phyloP scores from a whole-genome alignment of 2,113 vertebrate genomes.

The Pongo pygmaeus region DNA sequence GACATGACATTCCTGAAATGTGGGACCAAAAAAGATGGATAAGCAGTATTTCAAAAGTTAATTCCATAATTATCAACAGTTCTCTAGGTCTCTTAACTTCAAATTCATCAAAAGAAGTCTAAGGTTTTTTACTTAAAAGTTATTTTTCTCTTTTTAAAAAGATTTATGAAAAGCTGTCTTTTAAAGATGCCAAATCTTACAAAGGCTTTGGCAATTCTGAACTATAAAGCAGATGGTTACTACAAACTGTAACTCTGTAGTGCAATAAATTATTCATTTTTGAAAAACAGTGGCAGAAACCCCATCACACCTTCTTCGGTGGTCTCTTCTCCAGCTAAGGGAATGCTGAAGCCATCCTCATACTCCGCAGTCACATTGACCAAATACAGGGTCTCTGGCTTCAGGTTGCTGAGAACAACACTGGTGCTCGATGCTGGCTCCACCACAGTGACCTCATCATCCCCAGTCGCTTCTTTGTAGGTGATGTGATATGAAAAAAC shows the following conservation, averaged over 20 bases:
- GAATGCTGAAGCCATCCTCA: conserved; percentile 90
- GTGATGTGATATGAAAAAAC: conserved; percentile 90
- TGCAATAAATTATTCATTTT: neutral
- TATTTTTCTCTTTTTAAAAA: neutral
- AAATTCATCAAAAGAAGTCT: conserved; percentile 36
- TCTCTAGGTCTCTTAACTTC: neutral
- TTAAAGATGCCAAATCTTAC: neutral
- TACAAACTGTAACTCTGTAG: neutral
- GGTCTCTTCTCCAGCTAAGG: conserved; percentile 89
- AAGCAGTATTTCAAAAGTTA: neutral
- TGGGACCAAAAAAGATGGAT: neutral
- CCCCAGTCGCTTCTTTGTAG: conserved; percentile 86
- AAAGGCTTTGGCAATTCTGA: neutral
- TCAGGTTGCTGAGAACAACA: conserved; percentile 88
- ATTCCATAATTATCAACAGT: neutral
- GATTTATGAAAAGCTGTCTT: neutral
- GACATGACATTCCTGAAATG: neutral
- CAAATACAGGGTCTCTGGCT: conserved; percentile 91
- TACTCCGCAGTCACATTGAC: conserved; percentile 94
- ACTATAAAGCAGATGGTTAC: conserved; percentile 10
- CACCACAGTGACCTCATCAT: conserved; percentile 89
- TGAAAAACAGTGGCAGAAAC: neutral
- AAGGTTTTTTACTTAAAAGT: neutral
- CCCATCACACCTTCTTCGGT: conserved; percentile 90
- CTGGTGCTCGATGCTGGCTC: conserved; percentile 88